Percentiles rank a stretch among this genome's conserved stretches.
Evolutionary conservation across 2,888 invertebrate species (phyloP).

Genomic region (Sinotaia quadrata): DNA sequence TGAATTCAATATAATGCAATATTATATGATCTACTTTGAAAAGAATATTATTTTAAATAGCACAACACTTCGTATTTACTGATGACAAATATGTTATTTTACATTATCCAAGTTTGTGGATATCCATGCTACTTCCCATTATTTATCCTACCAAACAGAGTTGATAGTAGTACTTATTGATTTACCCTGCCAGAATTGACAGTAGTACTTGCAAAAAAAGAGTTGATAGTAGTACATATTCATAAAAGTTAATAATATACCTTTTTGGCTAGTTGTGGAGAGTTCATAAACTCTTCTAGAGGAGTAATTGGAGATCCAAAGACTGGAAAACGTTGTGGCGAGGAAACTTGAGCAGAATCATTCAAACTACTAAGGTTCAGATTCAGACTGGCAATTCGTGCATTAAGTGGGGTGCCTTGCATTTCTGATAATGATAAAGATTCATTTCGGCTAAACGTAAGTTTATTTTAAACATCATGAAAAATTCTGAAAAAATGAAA

Average conservation of each 20-base stretch:
- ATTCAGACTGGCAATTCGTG: conserved; percentile 22
- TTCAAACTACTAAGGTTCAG: conserved; percentile 20
- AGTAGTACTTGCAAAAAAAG: not conserved
- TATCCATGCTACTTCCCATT: too few species aligned
- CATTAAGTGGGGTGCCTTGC: conserved; percentile 36
- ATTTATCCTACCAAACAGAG: not conserved
- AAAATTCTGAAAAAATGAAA: too few species aligned
- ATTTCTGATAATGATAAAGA: conserved; percentile 15
- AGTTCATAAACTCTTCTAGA: conserved; percentile 56
- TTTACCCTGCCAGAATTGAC: not conserved
- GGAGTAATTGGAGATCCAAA: conserved; percentile 48
- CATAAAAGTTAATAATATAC: conserved; percentile 37
- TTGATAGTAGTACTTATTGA: not conserved
- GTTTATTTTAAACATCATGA: too few species aligned
- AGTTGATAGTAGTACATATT: not conserved
- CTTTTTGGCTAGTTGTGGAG: conserved; percentile 58
- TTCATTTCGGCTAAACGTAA: too few species aligned
- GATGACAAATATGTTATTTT: too few species aligned
- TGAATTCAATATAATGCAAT: too few species aligned
- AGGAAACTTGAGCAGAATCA: conserved; percentile 48
- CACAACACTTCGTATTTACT: too few species aligned
- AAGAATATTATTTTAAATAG: too few species aligned
- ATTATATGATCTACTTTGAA: too few species aligned
- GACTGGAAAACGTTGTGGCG: conserved; percentile 51
- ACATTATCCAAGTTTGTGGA: too few species aligned